Conservation (phyloP, 1,140 invertebrate genomes). For the Orussus abietinus region DNA sequence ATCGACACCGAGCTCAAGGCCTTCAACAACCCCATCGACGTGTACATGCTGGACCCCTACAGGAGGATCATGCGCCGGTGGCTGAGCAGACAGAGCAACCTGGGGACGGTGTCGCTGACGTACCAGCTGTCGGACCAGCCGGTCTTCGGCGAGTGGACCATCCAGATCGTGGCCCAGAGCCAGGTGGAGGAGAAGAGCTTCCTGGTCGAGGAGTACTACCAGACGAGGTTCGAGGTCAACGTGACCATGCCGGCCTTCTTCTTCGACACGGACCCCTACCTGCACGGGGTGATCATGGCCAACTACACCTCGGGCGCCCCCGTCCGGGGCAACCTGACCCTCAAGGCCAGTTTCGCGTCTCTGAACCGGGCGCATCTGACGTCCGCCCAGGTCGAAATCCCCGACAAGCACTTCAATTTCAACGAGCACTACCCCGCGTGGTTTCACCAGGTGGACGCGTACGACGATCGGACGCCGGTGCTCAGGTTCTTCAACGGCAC, state of each 20-base stretch:
- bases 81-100: conserved; percentile 85
- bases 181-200: conserved; percentile 84
- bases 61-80: conserved; percentile 83
- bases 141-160: conserved; percentile 87
- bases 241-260: conserved; percentile 94
- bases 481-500: conserved; percentile 81
- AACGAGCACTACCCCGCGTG: conserved; percentile 76
- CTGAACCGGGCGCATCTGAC: conserved; percentile 38
- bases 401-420: conserved; percentile 72
- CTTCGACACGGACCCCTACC: conserved; percentile 76
- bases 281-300: conserved; percentile 82
- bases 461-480: conserved; percentile 59
- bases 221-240: conserved; percentile 89
- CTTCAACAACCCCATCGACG: conserved; percentile 83
- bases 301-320: conserved; percentile 90
- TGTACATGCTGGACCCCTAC: conserved; percentile 84
- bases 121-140: conserved; percentile 90
- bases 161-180: conserved; percentile 82
- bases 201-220: conserved; percentile 91
- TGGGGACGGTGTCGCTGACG: conserved; percentile 85
- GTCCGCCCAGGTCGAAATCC: conserved; percentile 34
- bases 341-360: conserved; percentile 72
- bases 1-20: conserved; percentile 85
- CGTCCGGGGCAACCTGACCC: conserved; percentile 78
- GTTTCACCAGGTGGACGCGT: conserved; percentile 59